Conservation (phyloP, 1,140 invertebrate species). For the Tribolium castaneum region DNA sequence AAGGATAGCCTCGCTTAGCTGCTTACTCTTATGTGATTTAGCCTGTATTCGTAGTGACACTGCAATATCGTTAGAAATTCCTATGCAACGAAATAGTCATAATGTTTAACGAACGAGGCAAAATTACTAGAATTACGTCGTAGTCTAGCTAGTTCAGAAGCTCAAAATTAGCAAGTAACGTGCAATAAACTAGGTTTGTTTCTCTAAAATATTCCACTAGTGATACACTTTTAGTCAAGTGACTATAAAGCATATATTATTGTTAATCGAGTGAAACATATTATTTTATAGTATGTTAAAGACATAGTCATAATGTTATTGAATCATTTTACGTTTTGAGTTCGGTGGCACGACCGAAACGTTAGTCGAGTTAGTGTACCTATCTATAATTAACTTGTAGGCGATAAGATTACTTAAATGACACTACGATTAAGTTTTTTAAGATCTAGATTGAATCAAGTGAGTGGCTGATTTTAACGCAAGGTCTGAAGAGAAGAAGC, state of each 20-base stretch:
- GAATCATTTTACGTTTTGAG: conserved; percentile 38
- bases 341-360: conserved; percentile 26
- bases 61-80: conserved; percentile 28
- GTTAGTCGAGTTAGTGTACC: conserved; percentile 55
- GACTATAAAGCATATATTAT: conserved; percentile 47
- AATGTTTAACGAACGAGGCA: conserved; percentile 2
- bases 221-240: conserved; percentile 49
- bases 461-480: conserved; percentile 27
- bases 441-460: conserved; percentile 42
- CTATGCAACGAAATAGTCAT: conserved; percentile 33
- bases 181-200: conserved; percentile 52
- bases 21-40: conserved; percentile 38
- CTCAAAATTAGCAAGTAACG: conserved; percentile 49
- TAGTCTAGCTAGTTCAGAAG: conserved; percentile 34
- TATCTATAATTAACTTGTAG: conserved; percentile 38
- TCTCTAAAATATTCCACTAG: conserved; percentile 43
- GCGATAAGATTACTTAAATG: conserved; percentile 43
- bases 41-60: conserved; percentile 24
- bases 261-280: conserved; percentile 37
- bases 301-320: conserved; percentile 43
- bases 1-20: conserved; percentile 21
- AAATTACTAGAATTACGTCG: neutral
- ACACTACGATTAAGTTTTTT: conserved; percentile 49
- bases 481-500: conserved; percentile 38
- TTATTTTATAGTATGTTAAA: conserved; percentile 49